Percentiles rank a stretch among this genome's conserved stretches.
Conservation (phyloP, 2,888 invertebrate species). For the Macropis europaea region DNA sequence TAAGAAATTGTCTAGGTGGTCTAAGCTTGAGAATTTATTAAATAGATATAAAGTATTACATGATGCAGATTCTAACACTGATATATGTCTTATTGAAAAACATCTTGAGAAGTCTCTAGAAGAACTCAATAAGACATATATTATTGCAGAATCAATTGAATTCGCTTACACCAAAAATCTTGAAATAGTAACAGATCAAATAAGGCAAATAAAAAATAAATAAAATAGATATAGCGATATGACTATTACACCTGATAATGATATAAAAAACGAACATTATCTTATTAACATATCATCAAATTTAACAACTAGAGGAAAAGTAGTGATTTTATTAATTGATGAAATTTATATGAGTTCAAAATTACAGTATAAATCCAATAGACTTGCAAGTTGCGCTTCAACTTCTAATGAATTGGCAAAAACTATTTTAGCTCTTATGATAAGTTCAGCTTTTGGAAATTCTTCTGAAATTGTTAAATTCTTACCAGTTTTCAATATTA, state of each 20-base stretch:
- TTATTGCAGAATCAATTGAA: not conserved
- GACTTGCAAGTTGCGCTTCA: not conserved
- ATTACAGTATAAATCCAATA: conserved; percentile 1
- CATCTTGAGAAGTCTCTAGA: not conserved
- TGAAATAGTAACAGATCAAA: not conserved
- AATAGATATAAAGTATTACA: not conserved
- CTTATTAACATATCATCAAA: not conserved
- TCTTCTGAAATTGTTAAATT: no score
- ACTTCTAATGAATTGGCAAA: no score
- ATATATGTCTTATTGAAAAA: not conserved
- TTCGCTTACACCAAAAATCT: no score
- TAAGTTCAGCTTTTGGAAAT: no score
- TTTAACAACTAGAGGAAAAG: not conserved
- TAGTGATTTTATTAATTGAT: not conserved
- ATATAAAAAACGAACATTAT: not conserved
- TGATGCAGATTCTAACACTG: not conserved
- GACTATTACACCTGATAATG: not conserved
- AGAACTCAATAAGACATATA: not conserved
- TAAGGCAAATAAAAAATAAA: not conserved
- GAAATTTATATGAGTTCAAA: conserved; percentile 7
- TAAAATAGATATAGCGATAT: not conserved
- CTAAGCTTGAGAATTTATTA: not conserved
- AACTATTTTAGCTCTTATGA: no score
- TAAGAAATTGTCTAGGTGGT: not conserved
- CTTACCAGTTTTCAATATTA: no score